Conservation (phyloP, 2,888 invertebrate genomes). For the Latheticus oryzae region DNA sequence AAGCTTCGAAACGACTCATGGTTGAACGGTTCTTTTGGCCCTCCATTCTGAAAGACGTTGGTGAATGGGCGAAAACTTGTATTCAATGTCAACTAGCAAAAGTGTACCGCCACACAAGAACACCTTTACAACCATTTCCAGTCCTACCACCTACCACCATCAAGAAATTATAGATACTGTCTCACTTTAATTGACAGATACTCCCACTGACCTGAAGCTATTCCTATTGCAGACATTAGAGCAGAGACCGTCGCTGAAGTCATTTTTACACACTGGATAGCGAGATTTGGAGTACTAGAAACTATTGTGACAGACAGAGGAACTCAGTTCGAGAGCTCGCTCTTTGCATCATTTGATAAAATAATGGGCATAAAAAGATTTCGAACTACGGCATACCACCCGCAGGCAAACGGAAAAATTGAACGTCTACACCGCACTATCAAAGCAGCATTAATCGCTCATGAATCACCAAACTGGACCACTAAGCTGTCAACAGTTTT, state of each 20-base stretch:
- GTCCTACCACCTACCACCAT: slow-evolving; percentile 2
- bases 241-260: slow-evolving; percentile 2
- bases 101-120: too few species aligned
- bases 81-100: too few species aligned
- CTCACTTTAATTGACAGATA: slow-evolving; percentile 23
- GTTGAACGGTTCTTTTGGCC: too few species aligned
- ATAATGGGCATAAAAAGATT: not conserved
- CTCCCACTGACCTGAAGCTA: slow-evolving; percentile 13
- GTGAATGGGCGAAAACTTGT: too few species aligned
- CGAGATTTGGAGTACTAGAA: slow-evolving; percentile 5
- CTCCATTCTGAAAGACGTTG: too few species aligned
- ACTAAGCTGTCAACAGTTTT: too few species aligned
- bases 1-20: too few species aligned
- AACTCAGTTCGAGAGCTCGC: not conserved
- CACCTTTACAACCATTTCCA: too few species aligned
- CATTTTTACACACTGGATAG: not conserved
- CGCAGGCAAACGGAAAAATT: not conserved
- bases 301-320: not conserved
- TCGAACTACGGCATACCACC: not conserved
- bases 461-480: too few species aligned
- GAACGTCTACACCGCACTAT: not conserved
- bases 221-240: slow-evolving; percentile 10
- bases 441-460: too few species aligned
- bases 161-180: slow-evolving; percentile 9
- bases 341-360: slow-evolving; percentile 1